These are phyloP conservation scores for Andinoacara biseriatus DNA, from an alignment of 2,113 vertebrate genomes.

Conservation along the genomic window DNA sequence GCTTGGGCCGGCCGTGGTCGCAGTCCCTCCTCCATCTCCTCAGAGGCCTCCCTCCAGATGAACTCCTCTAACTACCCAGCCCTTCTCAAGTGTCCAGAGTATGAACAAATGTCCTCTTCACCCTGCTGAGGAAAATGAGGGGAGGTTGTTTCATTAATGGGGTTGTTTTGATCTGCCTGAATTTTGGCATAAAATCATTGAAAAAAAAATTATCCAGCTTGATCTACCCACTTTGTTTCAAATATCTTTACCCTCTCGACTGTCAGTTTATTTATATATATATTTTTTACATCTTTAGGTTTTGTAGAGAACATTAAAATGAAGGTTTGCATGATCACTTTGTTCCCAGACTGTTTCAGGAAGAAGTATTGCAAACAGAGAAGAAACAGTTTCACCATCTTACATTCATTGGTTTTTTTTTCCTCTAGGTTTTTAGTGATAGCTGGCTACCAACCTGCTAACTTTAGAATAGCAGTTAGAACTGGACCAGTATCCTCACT, in stretches of 20 bases:
- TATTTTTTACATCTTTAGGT: constrained; percentile 22
- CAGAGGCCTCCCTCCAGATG: constrained; percentile 91
- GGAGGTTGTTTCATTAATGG: not conserved
- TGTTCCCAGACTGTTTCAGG: constrained; percentile 7
- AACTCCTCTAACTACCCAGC: constrained; percentile 87
- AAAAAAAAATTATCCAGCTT: constrained; percentile 31
- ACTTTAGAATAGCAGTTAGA: not conserved
- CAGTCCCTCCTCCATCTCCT: constrained; percentile 90
- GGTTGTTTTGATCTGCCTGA: constrained; percentile 21
- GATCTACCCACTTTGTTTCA: constrained; percentile 9
- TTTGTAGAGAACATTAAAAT: constrained; percentile 15
- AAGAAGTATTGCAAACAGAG: not conserved
- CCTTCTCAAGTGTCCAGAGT: constrained; percentile 91
- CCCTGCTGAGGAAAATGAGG: constrained; percentile 83
- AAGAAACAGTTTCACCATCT: constrained; percentile 6
- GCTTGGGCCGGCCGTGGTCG: constrained; percentile 85
- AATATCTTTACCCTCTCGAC: constrained; percentile 11
- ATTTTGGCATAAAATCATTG: constrained; percentile 29
- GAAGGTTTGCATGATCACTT: constrained; percentile 11
- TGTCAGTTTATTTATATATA: not conserved
- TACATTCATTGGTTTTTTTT: constrained; percentile 3
- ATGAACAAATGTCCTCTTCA: constrained; percentile 92
- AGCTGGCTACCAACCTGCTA: not conserved
- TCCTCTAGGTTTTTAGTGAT: not conserved
- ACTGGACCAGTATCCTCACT: not conserved